Evolutionary conservation across 2,888 invertebrate species (phyloP).

Genomic region (Epinotia demarniana): DNA sequence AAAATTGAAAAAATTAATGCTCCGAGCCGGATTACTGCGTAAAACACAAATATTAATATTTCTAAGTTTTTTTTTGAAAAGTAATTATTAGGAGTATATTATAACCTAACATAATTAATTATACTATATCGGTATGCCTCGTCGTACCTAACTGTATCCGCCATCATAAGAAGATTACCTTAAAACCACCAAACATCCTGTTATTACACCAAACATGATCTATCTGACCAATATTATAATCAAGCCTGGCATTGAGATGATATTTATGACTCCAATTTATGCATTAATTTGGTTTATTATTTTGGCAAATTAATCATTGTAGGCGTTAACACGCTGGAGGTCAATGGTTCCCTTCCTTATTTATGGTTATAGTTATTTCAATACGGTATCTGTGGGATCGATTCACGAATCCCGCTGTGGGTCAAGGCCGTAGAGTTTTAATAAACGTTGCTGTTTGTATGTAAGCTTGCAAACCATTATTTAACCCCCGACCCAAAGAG

Average conservation of each 20-base stretch:
- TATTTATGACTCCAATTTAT: conserved; percentile 35
- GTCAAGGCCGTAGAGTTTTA: conserved; percentile 12
- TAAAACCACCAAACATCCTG: conserved; percentile 35
- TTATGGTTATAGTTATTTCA: conserved; percentile 20
- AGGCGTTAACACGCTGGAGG: conserved; percentile 32
- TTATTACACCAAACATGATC: conserved; percentile 37
- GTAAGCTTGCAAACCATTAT: too few relatives aligned
- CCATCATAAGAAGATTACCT: conserved; percentile 30
- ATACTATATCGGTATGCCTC: neutral
- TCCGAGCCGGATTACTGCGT: too few relatives aligned
- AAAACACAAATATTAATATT: too few relatives aligned
- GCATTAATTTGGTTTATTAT: conserved; percentile 40
- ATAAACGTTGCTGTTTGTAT: too few relatives aligned
- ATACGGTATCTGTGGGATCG: conserved; percentile 13
- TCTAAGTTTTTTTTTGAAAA: too few relatives aligned
- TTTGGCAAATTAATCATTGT: conserved; percentile 42
- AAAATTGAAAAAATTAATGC: too few relatives aligned
- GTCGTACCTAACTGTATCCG: conserved; percentile 12
- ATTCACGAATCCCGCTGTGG: neutral
- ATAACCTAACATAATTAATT: neutral
- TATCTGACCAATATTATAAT: conserved; percentile 38
- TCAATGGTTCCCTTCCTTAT: conserved; percentile 31
- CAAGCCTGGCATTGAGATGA: conserved; percentile 39
- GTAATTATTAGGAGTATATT: too few relatives aligned
- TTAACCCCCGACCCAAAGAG: too few relatives aligned